Percentiles rank a stretch among this genome's conserved stretches.
phyloP scores from a whole-genome alignment of 1,140 invertebrate species.

The Linepithema humile region DNA sequence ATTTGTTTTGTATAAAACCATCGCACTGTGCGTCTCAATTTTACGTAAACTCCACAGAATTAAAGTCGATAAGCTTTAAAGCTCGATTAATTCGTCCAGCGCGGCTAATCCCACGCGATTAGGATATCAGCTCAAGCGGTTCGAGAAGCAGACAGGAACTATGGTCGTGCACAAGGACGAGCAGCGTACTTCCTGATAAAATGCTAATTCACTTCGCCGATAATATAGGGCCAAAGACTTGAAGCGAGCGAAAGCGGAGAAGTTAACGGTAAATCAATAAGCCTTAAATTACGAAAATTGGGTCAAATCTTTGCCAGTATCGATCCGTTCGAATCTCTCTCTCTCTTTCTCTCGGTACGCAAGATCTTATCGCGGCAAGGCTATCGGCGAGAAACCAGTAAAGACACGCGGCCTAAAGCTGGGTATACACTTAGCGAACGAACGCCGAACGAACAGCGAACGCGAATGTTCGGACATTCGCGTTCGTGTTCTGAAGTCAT shows the following conservation, averaged over 20 bases:
- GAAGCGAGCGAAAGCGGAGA: neutral
- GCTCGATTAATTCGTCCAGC: constrained; percentile 25
- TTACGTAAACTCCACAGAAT: neutral
- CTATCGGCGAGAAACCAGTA: neutral
- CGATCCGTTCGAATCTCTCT: constrained; percentile 24
- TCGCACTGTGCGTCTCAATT: neutral
- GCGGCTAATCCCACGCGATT: constrained; percentile 42
- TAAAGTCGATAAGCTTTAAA: neutral
- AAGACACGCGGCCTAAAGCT: neutral
- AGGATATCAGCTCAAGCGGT: constrained; percentile 38
- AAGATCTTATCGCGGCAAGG: constrained; percentile 4
- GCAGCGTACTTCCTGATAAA: constrained; percentile 30
- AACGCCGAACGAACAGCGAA: neutral
- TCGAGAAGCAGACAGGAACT: constrained; percentile 18
- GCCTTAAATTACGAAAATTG: constrained; percentile 25
- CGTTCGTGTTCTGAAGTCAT: neutral
- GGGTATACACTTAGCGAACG: neutral
- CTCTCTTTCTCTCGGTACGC: too few species aligned
- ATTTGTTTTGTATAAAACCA: neutral
- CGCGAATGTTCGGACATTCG: neutral
- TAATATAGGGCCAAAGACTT: neutral
- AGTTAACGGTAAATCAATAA: constrained; percentile 1
- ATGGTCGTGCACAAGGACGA: constrained; percentile 26
- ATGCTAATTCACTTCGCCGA: constrained; percentile 35
- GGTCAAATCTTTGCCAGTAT: constrained; percentile 42